Evolutionary conservation across 2,888 invertebrate genomes (phyloP).

Genomic region (Aspidapion aeneum): DNA sequence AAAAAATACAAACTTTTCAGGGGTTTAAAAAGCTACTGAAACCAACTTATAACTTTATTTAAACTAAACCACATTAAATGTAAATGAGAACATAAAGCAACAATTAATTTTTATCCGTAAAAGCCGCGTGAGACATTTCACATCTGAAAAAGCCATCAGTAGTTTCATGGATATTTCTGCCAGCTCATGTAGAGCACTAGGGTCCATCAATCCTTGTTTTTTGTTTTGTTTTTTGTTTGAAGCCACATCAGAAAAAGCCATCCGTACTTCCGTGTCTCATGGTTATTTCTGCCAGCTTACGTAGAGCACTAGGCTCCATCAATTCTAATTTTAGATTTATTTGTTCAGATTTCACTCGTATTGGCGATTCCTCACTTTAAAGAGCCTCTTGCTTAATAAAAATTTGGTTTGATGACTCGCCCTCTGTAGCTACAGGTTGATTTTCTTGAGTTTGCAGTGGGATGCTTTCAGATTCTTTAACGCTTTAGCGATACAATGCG

Average conservation of each 20-base stretch:
- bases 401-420: not conserved
- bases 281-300: conserved; percentile 52
- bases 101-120: conserved; percentile 68
- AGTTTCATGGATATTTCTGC: conserved; percentile 52
- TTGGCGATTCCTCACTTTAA: not conserved
- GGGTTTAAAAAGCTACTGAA: too few relatives aligned
- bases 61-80: conserved; percentile 57
- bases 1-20: too few relatives aligned
- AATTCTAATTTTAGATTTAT: conserved; percentile 41
- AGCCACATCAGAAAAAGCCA: too few relatives aligned
- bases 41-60: conserved; percentile 20
- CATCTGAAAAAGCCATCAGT: conserved; percentile 68
- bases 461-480: conserved; percentile 37
- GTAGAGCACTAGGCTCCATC: conserved; percentile 49
- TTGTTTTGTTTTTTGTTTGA: too few relatives aligned
- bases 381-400: not conserved
- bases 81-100: conserved; percentile 79
- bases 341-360: conserved; percentile 5
- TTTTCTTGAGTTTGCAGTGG: not conserved
- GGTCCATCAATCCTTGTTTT: conserved; percentile 48
- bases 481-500: too few relatives aligned
- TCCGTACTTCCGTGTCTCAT: conserved; percentile 47
- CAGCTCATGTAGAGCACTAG: conserved; percentile 50
- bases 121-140: conserved; percentile 78
- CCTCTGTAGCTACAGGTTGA: not conserved